Evolutionary conservation across 1,140 invertebrate species (phyloP), one percentile per base, ranked within the genome.

Genomic region (Psilanteris sp.): DNA sequence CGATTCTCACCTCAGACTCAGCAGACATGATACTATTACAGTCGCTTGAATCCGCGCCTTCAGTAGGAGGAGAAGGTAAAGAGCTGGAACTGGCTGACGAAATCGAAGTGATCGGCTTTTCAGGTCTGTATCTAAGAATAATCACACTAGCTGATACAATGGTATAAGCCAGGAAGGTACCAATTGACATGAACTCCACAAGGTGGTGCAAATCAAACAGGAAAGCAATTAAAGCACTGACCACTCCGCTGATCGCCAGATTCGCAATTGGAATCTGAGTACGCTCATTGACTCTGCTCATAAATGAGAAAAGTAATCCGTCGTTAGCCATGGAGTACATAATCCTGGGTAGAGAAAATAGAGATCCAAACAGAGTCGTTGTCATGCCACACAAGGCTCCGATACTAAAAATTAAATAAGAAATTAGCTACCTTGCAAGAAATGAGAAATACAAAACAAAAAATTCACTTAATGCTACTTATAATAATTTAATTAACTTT

Each of bases 181-280:
- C 96, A 75, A 97, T 97, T 0, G 95, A 96, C 94, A 97, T 96
- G 79, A 97, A 96, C 79, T 98, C 96, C 0, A 98, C 96, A 8
- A 98, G 89, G 71, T 96, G 96, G 78, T 96, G 92, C 59, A 98
- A 91, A 84, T 98, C 96, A 80, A 98, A 95, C 10, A 97, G 82
- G 2, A 97, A 83, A 4, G 96, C 95, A 59, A 97, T 93, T 0
- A 95, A 41, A 1, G 93, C 94, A 26, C 95, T 93, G 7, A 93
- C 80, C 1, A 94, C 68, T 0, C 96, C 95, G 32, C 96, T 96
- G 11, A 97, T 91, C 1, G 93, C 89, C 10, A 97, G 88, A 79
- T 96, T 96, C 0, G 92, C 84, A 0, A 97, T 87, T 0, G 96
- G 96, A 4, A 97, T 93, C 88, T 96, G 94, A 0, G 92, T 96